phyloP scores from a whole-genome alignment of 2,888 invertebrate species.

The Campoplex capitator region DNA sequence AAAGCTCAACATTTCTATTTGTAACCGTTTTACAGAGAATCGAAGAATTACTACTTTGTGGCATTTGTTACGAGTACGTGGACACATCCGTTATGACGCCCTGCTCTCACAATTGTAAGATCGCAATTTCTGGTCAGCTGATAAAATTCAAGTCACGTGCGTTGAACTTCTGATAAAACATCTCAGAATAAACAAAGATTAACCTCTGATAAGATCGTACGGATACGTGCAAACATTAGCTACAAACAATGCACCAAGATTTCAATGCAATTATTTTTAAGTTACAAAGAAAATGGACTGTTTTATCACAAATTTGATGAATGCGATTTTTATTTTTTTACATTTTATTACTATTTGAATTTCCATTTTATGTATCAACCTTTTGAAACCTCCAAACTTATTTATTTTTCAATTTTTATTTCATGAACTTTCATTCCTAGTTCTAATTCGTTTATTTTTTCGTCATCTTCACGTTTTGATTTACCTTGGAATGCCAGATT shows the following conservation, averaged over 20 bases:
- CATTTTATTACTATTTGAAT: background rate
- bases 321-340: background rate
- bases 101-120: constrained; percentile 86
- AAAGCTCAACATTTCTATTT: background rate
- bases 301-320: background rate
- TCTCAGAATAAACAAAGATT: background rate
- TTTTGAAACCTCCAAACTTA: too few relatives aligned
- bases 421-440: too few relatives aligned
- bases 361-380: background rate
- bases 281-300: background rate
- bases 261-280: background rate
- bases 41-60: constrained; percentile 84
- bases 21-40: constrained; percentile 79
- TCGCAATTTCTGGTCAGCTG: background rate
- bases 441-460: background rate
- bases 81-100: constrained; percentile 85
- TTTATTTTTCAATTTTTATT: background rate
- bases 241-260: background rate
- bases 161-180: background rate
- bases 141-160: background rate
- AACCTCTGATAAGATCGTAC: background rate
- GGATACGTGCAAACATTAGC: background rate
- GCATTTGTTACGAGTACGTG: constrained; percentile 86
- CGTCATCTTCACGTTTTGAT: background rate
- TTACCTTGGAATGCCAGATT: constrained; percentile 80